Percentiles rank a stretch among this genome's conserved stretches.
phyloP scores from a whole-genome alignment of 2,888 invertebrate species.

The Acanthopleura granulata region DNA sequence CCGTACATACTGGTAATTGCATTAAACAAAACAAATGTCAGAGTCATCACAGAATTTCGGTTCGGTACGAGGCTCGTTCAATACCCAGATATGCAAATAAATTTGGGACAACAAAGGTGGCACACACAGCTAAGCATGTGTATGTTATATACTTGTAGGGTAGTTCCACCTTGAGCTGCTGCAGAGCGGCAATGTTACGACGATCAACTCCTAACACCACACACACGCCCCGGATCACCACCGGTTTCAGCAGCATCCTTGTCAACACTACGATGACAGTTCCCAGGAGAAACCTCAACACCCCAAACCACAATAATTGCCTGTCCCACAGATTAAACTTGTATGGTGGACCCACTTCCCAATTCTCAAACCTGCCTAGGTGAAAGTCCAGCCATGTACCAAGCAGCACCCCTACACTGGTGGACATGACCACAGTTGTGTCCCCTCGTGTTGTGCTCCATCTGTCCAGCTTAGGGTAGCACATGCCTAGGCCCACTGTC shows the following conservation, averaged over 20 bases:
- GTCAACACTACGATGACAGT: conserved; percentile 81
- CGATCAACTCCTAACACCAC: conserved; percentile 79
- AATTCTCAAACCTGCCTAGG: conserved; percentile 75
- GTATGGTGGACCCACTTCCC: conserved; percentile 77
- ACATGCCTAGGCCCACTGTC: conserved; percentile 79
- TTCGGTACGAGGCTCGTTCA: conserved; percentile 86
- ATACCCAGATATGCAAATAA: conserved; percentile 83
- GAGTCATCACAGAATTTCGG: conserved; percentile 76
- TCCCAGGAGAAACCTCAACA: conserved; percentile 79
- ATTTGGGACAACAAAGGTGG: conserved; percentile 82
- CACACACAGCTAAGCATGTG: conserved; percentile 83
- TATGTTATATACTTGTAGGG: conserved; percentile 87
- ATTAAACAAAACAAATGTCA: background rate
- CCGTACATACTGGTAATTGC: background rate
- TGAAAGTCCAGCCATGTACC: conserved; percentile 90
- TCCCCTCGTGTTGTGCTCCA: conserved; percentile 95
- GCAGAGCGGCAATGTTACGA: conserved; percentile 74
- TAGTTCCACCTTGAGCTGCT: conserved; percentile 78
- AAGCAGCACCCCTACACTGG: conserved; percentile 76
- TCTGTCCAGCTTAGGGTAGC: conserved; percentile 85
- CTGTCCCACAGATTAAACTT: conserved; percentile 84
- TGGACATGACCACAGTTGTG: conserved; percentile 85
- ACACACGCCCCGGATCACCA: conserved; percentile 80
- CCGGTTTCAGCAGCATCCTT: conserved; percentile 76
- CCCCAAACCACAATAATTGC: conserved; percentile 60